These are phyloP conservation scores for Platycheirus rosarum DNA, from an alignment of 2,888 invertebrate genomes.

Conservation along the genomic window DNA sequence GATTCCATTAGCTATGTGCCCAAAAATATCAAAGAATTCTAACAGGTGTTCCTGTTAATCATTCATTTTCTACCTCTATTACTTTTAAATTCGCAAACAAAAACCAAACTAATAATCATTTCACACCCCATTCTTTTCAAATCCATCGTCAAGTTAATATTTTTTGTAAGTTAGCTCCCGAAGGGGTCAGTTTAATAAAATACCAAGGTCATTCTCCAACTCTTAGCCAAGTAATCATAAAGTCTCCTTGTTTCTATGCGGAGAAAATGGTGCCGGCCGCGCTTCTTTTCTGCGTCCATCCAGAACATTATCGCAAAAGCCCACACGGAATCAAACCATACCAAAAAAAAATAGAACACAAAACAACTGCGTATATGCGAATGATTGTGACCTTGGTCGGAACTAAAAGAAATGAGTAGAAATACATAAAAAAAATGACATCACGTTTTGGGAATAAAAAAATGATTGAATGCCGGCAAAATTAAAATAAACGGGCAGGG, in stretches of 20 bases:
- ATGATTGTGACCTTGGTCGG: conserved; percentile 44
- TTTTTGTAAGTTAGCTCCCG: conserved; percentile 12
- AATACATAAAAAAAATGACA: conserved; percentile 60
- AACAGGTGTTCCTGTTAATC: too few species aligned
- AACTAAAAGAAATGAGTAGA: conserved; percentile 31
- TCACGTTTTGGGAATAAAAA: conserved; percentile 52
- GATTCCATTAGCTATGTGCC: too few species aligned
- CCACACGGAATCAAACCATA: conserved; percentile 34
- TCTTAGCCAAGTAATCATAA: background rate
- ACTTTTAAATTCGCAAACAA: background rate
- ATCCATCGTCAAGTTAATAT: conserved; percentile 17
- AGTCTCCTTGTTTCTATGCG: conserved; percentile 45
- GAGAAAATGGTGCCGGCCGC: background rate
- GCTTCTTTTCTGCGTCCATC: conserved; percentile 24
- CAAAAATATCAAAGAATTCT: too few species aligned
- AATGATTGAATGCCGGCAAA: conserved; percentile 29
- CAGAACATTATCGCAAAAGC: conserved; percentile 28
- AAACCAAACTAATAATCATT: background rate
- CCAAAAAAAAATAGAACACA: conserved; percentile 13
- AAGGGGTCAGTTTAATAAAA: conserved; percentile 55
- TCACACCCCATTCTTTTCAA: background rate
- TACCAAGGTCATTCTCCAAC: conserved; percentile 40
- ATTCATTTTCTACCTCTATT: too few species aligned
- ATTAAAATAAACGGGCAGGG: conserved; percentile 7
- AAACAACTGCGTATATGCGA: conserved; percentile 32